Evolutionary conservation across 2,797 vertebrate species (phyloP), one percentile per base, ranked within the genome.

Genomic region (Scleropages formosus): DNA sequence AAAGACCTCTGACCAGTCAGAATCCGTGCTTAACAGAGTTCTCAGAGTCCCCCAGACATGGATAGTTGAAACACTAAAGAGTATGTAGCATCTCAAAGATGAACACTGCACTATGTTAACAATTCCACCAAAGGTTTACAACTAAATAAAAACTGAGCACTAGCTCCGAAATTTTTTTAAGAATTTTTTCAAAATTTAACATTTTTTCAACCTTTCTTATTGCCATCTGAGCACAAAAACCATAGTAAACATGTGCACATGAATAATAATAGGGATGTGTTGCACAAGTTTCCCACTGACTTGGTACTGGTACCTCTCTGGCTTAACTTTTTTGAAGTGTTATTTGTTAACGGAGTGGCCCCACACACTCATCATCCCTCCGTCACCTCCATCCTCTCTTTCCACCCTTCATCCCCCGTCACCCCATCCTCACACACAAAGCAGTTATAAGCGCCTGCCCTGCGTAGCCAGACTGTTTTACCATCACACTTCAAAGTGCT

Each of bases 401-500:
- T n/a, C 16, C 6, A 15, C n/a, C 46, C 31, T 39, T 39, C 31
- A 6, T 6, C 39, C 31, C 31, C n/a, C n/a, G n/a, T n/a, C n/a
- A 2, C 39, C 64, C 62, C 69, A 62, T 58, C 22, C 26, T 74
- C 15, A 27, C 15, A 63, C 20, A 26, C 20, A 26, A 47, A 62
- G 15, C 26, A 8, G 16, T 61, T 24, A 15, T 24, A 71, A 61
- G 71, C 39, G 12, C 59, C 60, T 27, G 66, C 66, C 58, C 67
- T 20, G 44, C 22, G 22, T 12, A 44, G 24, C 24, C 58, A 51
- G 59, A 63, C 56, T 22, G 18, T 22, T 70, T 70, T 51, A 70
- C 47, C 66, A 20, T 61, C 24, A 20, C 26, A 76, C 66, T 76
- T 76, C 75, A 76, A 72, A 77, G 68, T 26, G 9, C 78, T 81